These are phyloP conservation scores for Gisinianus flammeolus DNA, from an alignment of 2,888 invertebrate genomes.

Conservation along the genomic window DNA sequence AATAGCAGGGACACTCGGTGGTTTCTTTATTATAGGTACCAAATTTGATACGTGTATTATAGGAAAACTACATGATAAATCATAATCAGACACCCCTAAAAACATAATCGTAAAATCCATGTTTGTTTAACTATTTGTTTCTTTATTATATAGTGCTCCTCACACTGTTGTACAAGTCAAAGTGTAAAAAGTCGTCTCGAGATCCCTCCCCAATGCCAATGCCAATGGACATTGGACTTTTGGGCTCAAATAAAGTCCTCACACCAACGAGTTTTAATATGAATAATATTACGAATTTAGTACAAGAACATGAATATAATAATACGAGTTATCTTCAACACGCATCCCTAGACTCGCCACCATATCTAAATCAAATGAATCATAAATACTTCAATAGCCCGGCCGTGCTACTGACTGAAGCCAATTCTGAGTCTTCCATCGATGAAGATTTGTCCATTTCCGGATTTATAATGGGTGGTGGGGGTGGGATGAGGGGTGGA, in stretches of 20 bases:
- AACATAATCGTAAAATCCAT: too few relatives aligned
- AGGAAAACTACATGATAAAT: too few relatives aligned
- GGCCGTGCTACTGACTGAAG: conserved; percentile 42
- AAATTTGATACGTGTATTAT: too few relatives aligned
- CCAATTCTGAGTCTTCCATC: conserved; percentile 43
- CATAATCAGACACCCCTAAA: too few relatives aligned
- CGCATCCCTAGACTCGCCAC: conserved; percentile 15
- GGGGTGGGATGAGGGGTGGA: conserved; percentile 1
- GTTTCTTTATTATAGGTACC: conserved; percentile 89
- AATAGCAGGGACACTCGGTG: conserved; percentile 88
- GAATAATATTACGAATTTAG: not conserved
- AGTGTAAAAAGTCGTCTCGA: conserved; percentile 63
- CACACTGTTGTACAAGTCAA: conserved; percentile 88
- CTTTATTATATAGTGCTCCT: too few relatives aligned
- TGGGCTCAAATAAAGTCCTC: conserved; percentile 10
- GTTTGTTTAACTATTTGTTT: too few relatives aligned
- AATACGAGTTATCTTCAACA: not conserved
- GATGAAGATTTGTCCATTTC: conserved; percentile 38
- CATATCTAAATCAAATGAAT: conserved; percentile 48
- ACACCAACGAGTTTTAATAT: not conserved
- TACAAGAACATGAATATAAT: not conserved
- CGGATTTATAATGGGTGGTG: conserved; percentile 11
- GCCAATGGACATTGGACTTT: conserved; percentile 33
- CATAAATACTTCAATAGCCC: conserved; percentile 40
- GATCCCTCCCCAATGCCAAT: conserved; percentile 26